Conservation (phyloP, 2,797 vertebrate species). For the Thalassophryne amazonica region DNA sequence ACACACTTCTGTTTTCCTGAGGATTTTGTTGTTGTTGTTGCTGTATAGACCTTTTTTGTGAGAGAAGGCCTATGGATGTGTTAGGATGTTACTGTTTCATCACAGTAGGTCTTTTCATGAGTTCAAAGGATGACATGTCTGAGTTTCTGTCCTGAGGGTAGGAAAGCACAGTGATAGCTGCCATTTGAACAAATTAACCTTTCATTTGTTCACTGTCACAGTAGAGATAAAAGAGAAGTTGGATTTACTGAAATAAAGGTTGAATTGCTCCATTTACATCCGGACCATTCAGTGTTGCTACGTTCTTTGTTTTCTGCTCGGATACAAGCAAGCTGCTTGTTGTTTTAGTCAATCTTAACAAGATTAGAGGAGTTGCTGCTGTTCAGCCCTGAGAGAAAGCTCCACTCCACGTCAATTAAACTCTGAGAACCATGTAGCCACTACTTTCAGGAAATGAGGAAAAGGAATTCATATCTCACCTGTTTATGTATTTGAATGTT, state of each 20-base stretch:
- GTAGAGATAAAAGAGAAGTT: constrained; percentile 47
- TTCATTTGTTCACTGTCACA: constrained; percentile 52
- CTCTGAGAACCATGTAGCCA: constrained; percentile 4
- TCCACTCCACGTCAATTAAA: constrained; percentile 45
- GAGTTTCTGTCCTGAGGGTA: constrained; percentile 19
- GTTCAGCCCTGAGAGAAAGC: constrained; percentile 50
- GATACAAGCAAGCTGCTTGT: constrained; percentile 44
- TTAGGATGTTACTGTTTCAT: constrained; percentile 1
- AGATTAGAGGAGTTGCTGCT: constrained; percentile 48
- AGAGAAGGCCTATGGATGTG: not conserved
- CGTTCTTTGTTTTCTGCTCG: constrained; percentile 35
- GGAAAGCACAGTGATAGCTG: constrained; percentile 28
- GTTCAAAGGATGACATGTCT: constrained; percentile 38
- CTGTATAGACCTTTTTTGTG: not conserved
- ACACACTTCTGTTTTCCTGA: too few relatives aligned
- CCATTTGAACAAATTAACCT: constrained; percentile 68
- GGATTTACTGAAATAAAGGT: constrained; percentile 35
- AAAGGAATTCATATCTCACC: not conserved
- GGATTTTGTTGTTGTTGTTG: not conserved
- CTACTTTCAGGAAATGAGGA: not conserved
- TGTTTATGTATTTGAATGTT: not conserved
- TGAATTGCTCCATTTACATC: constrained; percentile 60
- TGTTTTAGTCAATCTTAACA: constrained; percentile 68
- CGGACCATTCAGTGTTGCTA: constrained; percentile 19
- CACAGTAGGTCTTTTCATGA: constrained; percentile 2